Percentiles rank a stretch among this genome's conserved stretches.
Evolutionary conservation across 2,113 vertebrate species (phyloP).

Genomic region (Equus quagga): DNA sequence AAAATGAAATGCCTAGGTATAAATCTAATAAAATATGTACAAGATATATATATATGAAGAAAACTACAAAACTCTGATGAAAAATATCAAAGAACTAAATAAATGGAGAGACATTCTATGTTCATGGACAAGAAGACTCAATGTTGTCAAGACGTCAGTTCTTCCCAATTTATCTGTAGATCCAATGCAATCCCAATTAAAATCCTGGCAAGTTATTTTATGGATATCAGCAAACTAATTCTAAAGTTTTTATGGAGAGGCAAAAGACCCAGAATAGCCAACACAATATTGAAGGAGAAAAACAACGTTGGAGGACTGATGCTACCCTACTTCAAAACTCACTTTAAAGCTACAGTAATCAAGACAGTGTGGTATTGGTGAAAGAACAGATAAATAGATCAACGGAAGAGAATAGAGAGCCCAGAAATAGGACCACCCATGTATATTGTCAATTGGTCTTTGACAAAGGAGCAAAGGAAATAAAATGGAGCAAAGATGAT

Average conservation of each 20-base stretch:
- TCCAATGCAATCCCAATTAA: background rate
- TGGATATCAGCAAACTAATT: background rate
- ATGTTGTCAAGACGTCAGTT: background rate
- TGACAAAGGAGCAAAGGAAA: background rate
- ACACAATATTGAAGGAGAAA: background rate
- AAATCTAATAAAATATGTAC: background rate
- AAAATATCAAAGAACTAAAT: background rate
- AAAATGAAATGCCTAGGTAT: background rate
- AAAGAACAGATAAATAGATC: background rate
- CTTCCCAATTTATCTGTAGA: background rate
- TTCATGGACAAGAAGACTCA: background rate
- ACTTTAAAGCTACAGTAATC: background rate
- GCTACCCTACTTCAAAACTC: background rate
- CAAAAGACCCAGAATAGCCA: background rate
- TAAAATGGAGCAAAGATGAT: background rate
- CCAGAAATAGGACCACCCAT: background rate
- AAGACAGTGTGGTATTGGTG: too few relatives aligned
- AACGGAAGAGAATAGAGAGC: background rate
- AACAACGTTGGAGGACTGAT: background rate
- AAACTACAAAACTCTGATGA: background rate
- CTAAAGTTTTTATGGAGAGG: background rate
- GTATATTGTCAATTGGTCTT: background rate
- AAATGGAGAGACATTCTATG: background rate
- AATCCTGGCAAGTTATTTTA: background rate
- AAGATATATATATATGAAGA: background rate